Evolutionary conservation across 2,888 invertebrate genomes (phyloP), one percentile per base, ranked within the genome.

Genomic region (Eueremaeus valkanovi): DNA sequence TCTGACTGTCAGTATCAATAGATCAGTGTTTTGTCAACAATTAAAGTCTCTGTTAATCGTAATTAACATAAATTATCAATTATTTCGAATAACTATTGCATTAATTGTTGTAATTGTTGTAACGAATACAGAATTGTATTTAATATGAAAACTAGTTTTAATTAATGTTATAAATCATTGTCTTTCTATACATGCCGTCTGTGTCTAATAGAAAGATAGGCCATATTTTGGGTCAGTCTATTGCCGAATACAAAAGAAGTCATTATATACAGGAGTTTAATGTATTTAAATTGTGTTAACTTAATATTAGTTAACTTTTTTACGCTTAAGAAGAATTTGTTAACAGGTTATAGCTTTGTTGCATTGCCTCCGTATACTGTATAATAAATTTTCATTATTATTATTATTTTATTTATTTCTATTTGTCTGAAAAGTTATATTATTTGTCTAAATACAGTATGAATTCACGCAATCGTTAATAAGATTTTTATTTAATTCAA

Each of bases 191-290:
- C n/a, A n/a, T n/a, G n/a, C n/a, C n/a, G 18, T 45, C 21, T n/a
- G 3, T 49, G n/a, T 49, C 49, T 51, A 18, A 29, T 33, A n/a
- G 24, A 24, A 66, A 66, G 33, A 31, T 66, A 66, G 66, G 40
- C 24, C 36, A 66, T 36, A 66, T 66, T 66, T 40, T 66, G 66
- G 66, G 66, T 66, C 66, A 66, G 66, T 66, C n/a, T 40, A 66
- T 66, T 29, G 63, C 24, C 1, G 13, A 66, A n/a, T 31, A 33
- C 33, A 66, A n/a, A 66, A 66, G 33, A 66, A 58, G 58, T 31
- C 29, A 29, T 58, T n/a, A 8, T 29, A 31, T 58, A 58, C 58
- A 58, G 11, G 58, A 58, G 58, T 58, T 58, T 58, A 58, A 58
- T 58, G 55, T 31, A 9, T 58, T 58, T 31, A 58, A 58, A 58